These are phyloP conservation scores for Drosophila punjabiensis DNA, from an alignment of 1,140 invertebrate species.

Conservation along the genomic window DNA sequence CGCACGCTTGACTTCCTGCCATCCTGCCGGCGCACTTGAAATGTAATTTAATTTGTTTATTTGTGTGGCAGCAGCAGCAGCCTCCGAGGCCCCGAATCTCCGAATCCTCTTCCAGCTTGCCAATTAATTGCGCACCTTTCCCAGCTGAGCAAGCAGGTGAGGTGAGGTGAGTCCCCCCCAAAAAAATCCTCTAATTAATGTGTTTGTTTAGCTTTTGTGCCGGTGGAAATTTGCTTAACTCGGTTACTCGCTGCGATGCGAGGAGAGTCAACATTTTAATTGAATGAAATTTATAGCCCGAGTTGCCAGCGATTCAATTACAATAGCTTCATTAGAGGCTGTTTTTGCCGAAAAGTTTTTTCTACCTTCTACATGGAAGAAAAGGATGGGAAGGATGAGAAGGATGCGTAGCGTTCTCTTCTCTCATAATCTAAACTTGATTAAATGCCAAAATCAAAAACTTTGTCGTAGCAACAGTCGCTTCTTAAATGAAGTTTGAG, in stretches of 20 bases:
- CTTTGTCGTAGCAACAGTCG: background rate
- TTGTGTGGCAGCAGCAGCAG: conserved; percentile 48
- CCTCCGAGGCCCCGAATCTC: conserved; percentile 5
- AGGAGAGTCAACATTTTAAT: conserved; percentile 73
- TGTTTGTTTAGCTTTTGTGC: conserved; percentile 76
- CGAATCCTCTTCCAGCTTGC: conserved; percentile 33
- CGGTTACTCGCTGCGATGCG: conserved; percentile 53
- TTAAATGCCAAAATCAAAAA: conserved; percentile 26
- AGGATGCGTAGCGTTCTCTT: background rate
- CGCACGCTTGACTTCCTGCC: conserved; percentile 59
- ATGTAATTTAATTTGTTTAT: conserved; percentile 83
- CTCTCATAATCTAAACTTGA: conserved; percentile 24
- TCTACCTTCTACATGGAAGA: background rate
- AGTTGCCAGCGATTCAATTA: conserved; percentile 43
- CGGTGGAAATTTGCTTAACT: conserved; percentile 56
- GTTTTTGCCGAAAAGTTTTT: conserved; percentile 24
- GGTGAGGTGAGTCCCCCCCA: background rate
- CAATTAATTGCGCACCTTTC: conserved; percentile 72
- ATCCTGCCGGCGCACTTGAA: conserved; percentile 58
- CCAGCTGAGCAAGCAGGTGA: conserved; percentile 20
- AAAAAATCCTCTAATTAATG: conserved; percentile 74
- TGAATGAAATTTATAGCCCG: conserved; percentile 67
- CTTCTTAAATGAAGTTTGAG: background rate
- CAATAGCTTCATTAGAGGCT: conserved; percentile 49
- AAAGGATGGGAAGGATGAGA: background rate